Evolutionary conservation across 2,113 vertebrate species (phyloP), one percentile per base, ranked within the genome.

Genomic region (Pongo abelii): DNA sequence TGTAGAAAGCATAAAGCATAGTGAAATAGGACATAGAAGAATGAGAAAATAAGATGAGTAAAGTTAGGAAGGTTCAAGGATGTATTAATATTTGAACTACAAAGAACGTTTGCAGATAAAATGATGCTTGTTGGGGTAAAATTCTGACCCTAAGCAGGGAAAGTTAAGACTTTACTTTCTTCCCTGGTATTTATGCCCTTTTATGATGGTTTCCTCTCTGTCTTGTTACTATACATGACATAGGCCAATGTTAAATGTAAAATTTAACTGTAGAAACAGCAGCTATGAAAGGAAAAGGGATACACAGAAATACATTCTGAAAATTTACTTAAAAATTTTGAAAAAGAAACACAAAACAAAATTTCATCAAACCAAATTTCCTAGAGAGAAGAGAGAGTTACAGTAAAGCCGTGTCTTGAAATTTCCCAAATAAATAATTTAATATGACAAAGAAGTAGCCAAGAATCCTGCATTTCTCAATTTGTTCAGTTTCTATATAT

Each of bases 361-460:
- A 88, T 89, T 91, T 80, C 40, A 94, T 22, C 22, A 94, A 89
- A 90, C 14, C 64, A 30, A 74, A 59, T 91, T 91, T 93, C 67
- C 13, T 46, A 69, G 52, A 94, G 83, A 92, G 83, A 64, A 81
- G 38, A 48, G 22, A 81, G 6, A 2, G 43, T 10, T 88, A 25
- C 3, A 6, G 77, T 11, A 87, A 87, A 81, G 2, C 0, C 48
- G 57, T 92, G 52, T 20, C 88, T 96, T 72, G n/a, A 89, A 91
- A 75, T 14, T 74, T 75, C 38, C 11, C 48, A 50, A 55, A 74
- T 78, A 96, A 93, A 80, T 92, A 78, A 96, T 97, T 91, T 88
- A 89, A 79, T 79, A 95, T 94, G 67, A 81, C 59, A 72, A 75
- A 97, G 70, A 8, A 87, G 50, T 64, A 98, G 61, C 59, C 55